Percentiles rank a stretch among this genome's conserved stretches.
Conservation (phyloP, 2,888 invertebrate genomes). For the Homarus gammarus region DNA sequence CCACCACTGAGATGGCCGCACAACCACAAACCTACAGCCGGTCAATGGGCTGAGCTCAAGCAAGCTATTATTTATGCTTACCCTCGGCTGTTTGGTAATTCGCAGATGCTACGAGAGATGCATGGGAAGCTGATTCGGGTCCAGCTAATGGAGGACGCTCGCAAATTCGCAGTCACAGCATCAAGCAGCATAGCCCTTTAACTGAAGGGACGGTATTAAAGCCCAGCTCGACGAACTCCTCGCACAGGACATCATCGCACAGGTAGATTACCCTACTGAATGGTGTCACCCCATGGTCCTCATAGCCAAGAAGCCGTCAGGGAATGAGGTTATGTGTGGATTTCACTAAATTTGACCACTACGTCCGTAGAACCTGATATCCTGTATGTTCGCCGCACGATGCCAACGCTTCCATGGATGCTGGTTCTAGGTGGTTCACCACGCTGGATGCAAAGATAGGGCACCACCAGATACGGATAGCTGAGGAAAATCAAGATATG, state of each 20-base stretch:
- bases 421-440: background rate
- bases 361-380: background rate
- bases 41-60: background rate
- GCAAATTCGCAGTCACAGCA: too few species aligned
- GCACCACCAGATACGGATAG: background rate
- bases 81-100: conserved; percentile 32
- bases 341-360: background rate
- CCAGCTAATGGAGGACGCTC: too few species aligned
- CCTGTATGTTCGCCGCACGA: background rate
- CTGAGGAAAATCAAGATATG: background rate
- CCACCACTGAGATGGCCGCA: conserved; percentile 2
- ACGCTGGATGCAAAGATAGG: background rate
- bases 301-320: too few species aligned
- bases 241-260: too few species aligned
- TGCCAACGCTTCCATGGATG: background rate
- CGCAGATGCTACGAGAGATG: too few species aligned
- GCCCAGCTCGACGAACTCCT: too few species aligned
- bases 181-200: too few species aligned
- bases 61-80: background rate
- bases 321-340: background rate
- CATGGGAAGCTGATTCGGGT: conserved; percentile 6
- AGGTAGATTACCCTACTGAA: too few species aligned
- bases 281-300: too few species aligned
- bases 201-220: too few species aligned
- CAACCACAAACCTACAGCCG: background rate